Evolutionary conservation across 2,113 vertebrate genomes (phyloP).

Genomic region (Oryzias woworae): DNA sequence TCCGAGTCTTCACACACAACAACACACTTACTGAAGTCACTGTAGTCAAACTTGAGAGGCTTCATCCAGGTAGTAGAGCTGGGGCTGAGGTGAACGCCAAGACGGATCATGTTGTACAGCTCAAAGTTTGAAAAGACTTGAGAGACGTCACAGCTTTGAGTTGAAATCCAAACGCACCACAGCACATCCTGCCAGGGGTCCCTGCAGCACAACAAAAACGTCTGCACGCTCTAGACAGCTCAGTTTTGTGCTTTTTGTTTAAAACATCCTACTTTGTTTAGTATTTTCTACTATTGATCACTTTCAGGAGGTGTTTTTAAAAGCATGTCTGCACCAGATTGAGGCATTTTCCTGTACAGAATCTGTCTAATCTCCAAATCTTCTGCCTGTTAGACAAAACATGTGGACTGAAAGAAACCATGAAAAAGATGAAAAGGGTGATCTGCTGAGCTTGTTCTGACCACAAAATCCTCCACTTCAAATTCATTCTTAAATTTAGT

Average conservation of each 20-base stretch:
- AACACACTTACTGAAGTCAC: constrained; percentile 58
- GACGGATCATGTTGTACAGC: constrained; percentile 57
- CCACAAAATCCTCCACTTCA: too few species aligned
- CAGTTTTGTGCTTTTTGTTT: too few species aligned
- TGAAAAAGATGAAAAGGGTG: too few species aligned
- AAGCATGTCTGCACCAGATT: too few species aligned
- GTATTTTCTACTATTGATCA: background rate
- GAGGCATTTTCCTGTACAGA: too few species aligned
- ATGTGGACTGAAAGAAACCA: too few species aligned
- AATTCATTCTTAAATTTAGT: too few species aligned
- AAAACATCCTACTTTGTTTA: background rate
- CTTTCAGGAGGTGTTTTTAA: too few species aligned
- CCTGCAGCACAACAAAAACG: constrained; percentile 32
- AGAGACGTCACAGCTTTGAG: constrained; percentile 64
- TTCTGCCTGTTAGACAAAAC: too few species aligned
- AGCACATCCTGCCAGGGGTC: constrained; percentile 62
- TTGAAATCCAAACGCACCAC: constrained; percentile 59
- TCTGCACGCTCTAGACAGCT: background rate
- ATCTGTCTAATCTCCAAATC: too few species aligned
- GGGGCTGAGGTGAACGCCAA: constrained; percentile 50
- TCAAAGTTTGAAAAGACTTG: constrained; percentile 49
- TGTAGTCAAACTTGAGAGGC: constrained; percentile 47
- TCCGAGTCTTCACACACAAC: background rate
- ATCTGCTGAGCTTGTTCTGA: too few species aligned
- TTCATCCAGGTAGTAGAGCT: constrained; percentile 37